A percentile compares a stretch with the other conserved stretches of the same genome.
Evolutionary conservation across 2,888 invertebrate genomes (phyloP).

Genomic region (Caradrina kadenii): DNA sequence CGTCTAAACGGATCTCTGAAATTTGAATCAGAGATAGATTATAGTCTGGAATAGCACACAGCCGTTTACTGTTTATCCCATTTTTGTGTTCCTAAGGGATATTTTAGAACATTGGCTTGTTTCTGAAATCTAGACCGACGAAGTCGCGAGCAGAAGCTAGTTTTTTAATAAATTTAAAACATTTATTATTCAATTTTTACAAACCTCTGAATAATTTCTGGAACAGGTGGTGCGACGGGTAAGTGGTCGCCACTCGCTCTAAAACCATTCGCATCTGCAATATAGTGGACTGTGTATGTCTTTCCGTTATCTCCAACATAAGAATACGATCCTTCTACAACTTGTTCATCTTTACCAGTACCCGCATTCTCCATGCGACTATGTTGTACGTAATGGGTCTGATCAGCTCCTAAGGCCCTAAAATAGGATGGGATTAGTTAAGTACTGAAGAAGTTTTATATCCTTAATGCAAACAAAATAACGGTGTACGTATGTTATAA

Average conservation of each 20-base stretch:
- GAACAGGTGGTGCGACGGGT: conserved; percentile 94
- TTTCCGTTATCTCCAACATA: conserved; percentile 92
- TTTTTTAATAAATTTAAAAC: not conserved
- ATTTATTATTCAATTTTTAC: conserved; percentile 10
- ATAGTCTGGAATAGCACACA: no score
- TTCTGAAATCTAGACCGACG: no score
- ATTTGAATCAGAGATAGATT: no score
- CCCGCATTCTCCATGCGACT: conserved; percentile 90
- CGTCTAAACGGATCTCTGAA: no score
- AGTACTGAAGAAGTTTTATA: not conserved
- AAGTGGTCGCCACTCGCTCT: conserved; percentile 94
- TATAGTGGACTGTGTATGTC: conserved; percentile 92
- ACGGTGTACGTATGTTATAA: conserved; percentile 38
- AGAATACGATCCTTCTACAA: conserved; percentile 92
- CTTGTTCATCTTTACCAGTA: conserved; percentile 90
- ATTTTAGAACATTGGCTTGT: no score
- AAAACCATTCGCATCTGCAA: conserved; percentile 94
- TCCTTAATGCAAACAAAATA: not conserved
- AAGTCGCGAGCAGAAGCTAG: no score
- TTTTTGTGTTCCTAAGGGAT: no score
- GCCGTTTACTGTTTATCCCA: no score
- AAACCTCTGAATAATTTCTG: conserved; percentile 92
- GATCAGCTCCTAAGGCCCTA: conserved; percentile 88
- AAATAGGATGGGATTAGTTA: conserved; percentile 49
- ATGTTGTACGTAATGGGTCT: conserved; percentile 89